These are phyloP conservation scores for Mobula hypostoma DNA, from an alignment of 2,113 vertebrate species.

Conservation along the genomic window DNA sequence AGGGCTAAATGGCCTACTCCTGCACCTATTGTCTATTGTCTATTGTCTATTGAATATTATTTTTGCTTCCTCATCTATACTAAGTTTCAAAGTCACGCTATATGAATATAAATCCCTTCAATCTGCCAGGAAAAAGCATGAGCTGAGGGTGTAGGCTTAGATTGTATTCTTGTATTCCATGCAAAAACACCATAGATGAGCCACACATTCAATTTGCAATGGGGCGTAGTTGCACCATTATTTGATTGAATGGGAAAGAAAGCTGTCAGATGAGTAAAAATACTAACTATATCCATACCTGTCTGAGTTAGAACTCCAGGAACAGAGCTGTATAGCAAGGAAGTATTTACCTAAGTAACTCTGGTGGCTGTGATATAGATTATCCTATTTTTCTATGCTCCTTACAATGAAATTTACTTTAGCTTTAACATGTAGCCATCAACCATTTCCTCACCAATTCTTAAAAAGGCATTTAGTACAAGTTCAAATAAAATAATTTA, in stretches of 20 bases:
- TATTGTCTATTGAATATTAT: too few species aligned
- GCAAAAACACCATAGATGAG: neutral
- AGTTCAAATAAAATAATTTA: neutral
- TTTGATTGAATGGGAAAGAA: neutral
- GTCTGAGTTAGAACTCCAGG: neutral
- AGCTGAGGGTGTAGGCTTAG: neutral
- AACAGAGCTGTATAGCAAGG: neutral
- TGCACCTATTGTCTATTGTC: too few species aligned
- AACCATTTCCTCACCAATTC: neutral
- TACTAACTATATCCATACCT: neutral
- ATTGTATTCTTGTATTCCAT: neutral
- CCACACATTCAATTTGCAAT: neutral
- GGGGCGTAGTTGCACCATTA: neutral
- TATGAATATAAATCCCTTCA: neutral
- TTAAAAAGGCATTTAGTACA: neutral
- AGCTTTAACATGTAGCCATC: neutral
- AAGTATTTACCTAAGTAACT: neutral
- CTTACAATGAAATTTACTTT: neutral
- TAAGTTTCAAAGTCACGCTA: neutral
- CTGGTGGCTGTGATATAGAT: neutral
- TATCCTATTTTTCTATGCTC: neutral
- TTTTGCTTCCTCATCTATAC: neutral
- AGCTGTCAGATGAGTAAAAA: neutral
- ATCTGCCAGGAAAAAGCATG: neutral
- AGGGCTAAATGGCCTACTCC: too few species aligned